A percentile compares a stretch with the other conserved stretches of the same genome.
These are phyloP conservation scores for Motacilla alba DNA, from an alignment of 2,113 vertebrate species.

Conservation along the genomic window DNA sequence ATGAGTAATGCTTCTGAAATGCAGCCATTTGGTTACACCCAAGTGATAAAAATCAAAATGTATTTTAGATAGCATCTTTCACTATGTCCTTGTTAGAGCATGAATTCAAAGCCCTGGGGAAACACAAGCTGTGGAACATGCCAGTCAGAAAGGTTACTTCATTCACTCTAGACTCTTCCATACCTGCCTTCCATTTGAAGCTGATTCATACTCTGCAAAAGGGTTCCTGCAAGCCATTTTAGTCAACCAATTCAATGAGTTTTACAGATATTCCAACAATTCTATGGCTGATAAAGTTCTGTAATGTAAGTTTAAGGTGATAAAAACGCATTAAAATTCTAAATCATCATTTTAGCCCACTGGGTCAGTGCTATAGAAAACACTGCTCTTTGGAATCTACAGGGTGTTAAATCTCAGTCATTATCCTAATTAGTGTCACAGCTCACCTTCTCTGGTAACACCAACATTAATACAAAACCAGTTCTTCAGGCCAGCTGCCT, in stretches of 20 bases:
- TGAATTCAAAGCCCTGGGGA: slow-evolving; percentile 37
- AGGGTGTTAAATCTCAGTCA: neutral
- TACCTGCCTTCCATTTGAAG: slow-evolving; percentile 10
- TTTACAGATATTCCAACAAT: neutral
- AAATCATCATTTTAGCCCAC: neutral
- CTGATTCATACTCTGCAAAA: neutral
- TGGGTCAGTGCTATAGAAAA: neutral
- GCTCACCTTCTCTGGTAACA: neutral
- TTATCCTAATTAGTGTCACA: neutral
- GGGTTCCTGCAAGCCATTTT: neutral
- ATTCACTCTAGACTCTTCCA: neutral
- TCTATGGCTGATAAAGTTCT: neutral
- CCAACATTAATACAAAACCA: neutral
- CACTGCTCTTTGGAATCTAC: neutral
- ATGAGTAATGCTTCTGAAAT: slow-evolving; percentile 43
- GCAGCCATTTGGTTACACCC: slow-evolving; percentile 43
- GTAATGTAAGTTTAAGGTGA: neutral
- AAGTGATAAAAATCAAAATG: neutral
- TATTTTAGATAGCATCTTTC: slow-evolving; percentile 31
- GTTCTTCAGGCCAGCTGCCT: neutral
- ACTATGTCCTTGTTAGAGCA: slow-evolving; percentile 31
- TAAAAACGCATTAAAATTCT: neutral
- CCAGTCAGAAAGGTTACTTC: slow-evolving; percentile 29
- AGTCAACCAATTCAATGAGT: neutral
- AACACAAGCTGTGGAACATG: slow-evolving; percentile 3